A percentile compares a stretch with the other conserved stretches of the same genome.
Conservation (phyloP, 2,113 vertebrate genomes). For the Spea multiplicata region DNA sequence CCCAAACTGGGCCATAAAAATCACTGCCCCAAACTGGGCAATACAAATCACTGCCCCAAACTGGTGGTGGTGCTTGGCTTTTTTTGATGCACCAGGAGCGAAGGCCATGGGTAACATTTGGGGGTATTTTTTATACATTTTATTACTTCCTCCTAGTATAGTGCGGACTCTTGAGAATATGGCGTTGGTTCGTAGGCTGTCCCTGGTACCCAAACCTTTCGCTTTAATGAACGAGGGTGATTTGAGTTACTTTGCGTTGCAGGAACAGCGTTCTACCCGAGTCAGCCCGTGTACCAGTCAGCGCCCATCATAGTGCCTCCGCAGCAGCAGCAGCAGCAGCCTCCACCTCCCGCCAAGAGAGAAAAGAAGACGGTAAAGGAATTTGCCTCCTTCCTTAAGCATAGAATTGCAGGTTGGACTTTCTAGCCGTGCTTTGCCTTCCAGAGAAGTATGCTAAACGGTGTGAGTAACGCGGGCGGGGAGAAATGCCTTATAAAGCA, state of each 20-base stretch:
- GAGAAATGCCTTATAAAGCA: not conserved
- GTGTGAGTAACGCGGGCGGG: not conserved
- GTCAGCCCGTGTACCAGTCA: slow-evolving; percentile 91
- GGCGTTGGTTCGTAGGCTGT: too few relatives aligned
- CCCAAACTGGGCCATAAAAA: too few relatives aligned
- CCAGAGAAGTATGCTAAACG: not conserved
- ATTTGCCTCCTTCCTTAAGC: not conserved
- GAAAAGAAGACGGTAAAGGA: slow-evolving; percentile 94
- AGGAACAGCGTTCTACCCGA: slow-evolving; percentile 85
- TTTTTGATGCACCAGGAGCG: too few relatives aligned
- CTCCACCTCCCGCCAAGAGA: slow-evolving; percentile 84
- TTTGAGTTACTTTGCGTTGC: slow-evolving; percentile 43
- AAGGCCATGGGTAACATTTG: too few relatives aligned
- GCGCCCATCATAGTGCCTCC: slow-evolving; percentile 97
- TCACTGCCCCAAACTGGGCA: too few relatives aligned
- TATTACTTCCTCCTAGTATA: too few relatives aligned
- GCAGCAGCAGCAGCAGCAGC: slow-evolving; percentile 77
- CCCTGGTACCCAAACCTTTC: too few relatives aligned
- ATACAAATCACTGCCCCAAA: too few relatives aligned
- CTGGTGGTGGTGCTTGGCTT: too few relatives aligned
- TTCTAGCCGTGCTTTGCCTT: not conserved
- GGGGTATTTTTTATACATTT: too few relatives aligned
- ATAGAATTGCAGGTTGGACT: not conserved
- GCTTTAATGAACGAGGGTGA: not conserved
- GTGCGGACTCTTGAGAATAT: too few relatives aligned